A percentile compares a stretch with the other conserved stretches of the same genome.
Evolutionary conservation across 2,797 vertebrate species (phyloP).

Genomic region (Esox masquinongy): DNA sequence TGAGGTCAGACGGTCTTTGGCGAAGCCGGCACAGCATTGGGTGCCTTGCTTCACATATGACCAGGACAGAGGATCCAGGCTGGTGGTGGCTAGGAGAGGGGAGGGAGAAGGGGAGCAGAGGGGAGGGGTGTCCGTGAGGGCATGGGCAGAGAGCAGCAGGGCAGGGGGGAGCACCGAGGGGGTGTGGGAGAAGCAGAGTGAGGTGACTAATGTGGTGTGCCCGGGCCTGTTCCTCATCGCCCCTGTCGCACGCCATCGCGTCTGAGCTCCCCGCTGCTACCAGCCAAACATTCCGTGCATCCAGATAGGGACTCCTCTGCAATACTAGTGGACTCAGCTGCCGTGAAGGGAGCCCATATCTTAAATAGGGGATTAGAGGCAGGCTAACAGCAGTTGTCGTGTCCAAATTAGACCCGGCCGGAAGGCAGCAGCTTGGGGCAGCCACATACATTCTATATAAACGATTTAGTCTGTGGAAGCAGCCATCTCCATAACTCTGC

Average conservation of each 20-base stretch:
- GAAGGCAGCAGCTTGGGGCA: too few species aligned
- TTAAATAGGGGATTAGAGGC: slow-evolving; percentile 54
- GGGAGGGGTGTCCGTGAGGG: too few species aligned
- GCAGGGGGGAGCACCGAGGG: not conserved
- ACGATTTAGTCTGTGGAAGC: slow-evolving; percentile 7
- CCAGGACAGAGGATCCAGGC: too few species aligned
- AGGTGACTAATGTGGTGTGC: not conserved
- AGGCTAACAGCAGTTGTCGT: slow-evolving; percentile 54
- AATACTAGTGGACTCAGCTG: slow-evolving; percentile 49
- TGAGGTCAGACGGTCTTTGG: slow-evolving; percentile 35
- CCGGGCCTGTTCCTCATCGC: not conserved
- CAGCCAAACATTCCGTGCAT: slow-evolving; percentile 19
- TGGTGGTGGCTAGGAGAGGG: too few species aligned
- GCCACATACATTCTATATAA: too few species aligned
- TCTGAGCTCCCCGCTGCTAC: not conserved
- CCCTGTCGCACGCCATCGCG: not conserved
- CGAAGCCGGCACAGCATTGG: slow-evolving; percentile 23
- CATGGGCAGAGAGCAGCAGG: too few species aligned
- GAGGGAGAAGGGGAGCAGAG: too few species aligned
- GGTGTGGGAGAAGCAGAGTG: not conserved
- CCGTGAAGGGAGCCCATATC: slow-evolving; percentile 45
- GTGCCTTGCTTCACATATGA: too few species aligned
- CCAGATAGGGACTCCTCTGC: slow-evolving; percentile 25
- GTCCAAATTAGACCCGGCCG: slow-evolving; percentile 41
- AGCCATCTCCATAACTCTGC: slow-evolving; percentile 15